Conservation (phyloP, 2,888 invertebrate genomes). For the Onthophagus sagittarius region DNA sequence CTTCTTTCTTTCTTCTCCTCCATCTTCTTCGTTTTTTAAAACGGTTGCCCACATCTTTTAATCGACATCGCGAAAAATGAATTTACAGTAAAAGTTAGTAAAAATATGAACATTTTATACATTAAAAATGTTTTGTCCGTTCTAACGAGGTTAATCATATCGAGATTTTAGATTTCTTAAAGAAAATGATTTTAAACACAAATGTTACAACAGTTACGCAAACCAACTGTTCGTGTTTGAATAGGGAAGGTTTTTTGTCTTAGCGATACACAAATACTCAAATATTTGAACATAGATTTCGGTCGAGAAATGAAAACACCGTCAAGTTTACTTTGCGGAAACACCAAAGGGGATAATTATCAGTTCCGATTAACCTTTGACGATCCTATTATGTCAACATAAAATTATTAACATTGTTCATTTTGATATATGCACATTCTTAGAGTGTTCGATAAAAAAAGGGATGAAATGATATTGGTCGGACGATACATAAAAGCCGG, state of each 20-base stretch:
- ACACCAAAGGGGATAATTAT: neutral
- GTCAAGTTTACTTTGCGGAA: neutral
- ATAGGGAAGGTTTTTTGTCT: neutral
- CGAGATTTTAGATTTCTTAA: no score
- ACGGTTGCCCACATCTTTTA: no score
- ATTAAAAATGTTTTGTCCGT: no score
- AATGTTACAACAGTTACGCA: neutral
- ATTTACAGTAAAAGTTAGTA: no score
- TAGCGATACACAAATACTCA: neutral
- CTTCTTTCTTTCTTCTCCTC: no score
- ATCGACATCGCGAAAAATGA: no score
- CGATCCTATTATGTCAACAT: neutral
- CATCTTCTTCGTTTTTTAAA: no score
- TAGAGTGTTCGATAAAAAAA: neutral
- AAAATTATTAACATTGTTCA: no score
- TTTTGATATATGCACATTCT: no score
- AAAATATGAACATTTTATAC: no score
- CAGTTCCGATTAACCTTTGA: neutral
- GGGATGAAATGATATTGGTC: neutral
- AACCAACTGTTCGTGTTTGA: neutral
- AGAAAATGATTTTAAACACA: neutral
- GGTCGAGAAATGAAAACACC: neutral
- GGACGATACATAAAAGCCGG: neutral
- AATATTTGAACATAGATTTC: neutral
- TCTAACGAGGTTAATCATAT: no score